These are phyloP conservation scores for Pentalonia nigronervosa DNA, from an alignment of 1,140 invertebrate genomes.

Conservation along the genomic window DNA sequence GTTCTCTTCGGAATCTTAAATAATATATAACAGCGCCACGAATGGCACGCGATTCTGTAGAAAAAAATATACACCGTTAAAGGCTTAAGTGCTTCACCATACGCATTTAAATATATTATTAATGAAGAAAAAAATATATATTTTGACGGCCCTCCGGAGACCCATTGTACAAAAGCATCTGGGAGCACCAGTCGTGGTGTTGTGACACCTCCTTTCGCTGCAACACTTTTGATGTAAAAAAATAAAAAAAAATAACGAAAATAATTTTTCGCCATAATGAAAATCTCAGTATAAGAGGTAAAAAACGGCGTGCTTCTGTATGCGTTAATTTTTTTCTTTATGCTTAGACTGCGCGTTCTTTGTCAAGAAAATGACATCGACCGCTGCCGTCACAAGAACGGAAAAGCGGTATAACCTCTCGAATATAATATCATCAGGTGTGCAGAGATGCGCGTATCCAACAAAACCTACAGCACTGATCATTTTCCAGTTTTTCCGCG, in stretches of 20 bases:
- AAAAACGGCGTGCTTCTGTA: not conserved
- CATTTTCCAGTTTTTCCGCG: not conserved
- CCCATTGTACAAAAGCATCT: not conserved
- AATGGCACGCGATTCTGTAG: not conserved
- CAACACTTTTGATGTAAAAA: slow-evolving; percentile 6
- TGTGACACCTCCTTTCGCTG: not conserved
- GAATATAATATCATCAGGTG: not conserved
- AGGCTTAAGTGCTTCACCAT: not conserved
- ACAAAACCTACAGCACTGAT: not conserved
- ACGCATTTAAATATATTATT: slow-evolving; percentile 4
- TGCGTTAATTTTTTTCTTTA: not conserved
- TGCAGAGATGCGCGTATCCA: not conserved
- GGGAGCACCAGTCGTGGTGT: not conserved
- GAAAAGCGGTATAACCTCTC: not conserved
- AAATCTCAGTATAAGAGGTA: not conserved
- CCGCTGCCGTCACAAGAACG: not conserved
- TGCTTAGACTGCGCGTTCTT: not conserved
- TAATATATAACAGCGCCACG: not conserved
- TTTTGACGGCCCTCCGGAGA: not conserved
- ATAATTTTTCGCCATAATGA: not conserved
- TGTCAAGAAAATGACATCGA: not conserved
- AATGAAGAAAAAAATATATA: not conserved
- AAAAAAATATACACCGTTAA: not conserved
- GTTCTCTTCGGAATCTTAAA: not conserved
- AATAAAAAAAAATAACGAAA: slow-evolving; percentile 6